Evolutionary conservation across 2,888 invertebrate genomes (phyloP).

Genomic region (Metalampra italica): DNA sequence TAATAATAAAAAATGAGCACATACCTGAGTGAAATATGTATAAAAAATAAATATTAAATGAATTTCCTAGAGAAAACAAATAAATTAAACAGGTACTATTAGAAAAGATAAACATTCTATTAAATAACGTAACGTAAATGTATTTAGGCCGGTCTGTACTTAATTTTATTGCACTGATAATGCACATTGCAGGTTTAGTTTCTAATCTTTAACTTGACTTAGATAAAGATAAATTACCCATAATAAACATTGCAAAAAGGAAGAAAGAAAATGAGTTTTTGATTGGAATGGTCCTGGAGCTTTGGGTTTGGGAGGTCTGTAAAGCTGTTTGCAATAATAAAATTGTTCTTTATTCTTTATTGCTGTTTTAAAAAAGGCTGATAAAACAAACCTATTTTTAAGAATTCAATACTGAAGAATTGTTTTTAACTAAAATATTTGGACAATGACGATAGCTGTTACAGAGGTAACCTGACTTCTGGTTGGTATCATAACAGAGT

Average conservation of each 20-base stretch:
- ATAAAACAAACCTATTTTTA: no score
- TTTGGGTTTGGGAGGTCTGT: not conserved
- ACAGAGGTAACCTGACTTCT: no score
- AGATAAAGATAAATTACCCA: constrained; percentile 38
- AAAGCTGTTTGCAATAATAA: not conserved
- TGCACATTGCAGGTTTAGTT: constrained; percentile 16
- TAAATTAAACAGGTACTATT: not conserved
- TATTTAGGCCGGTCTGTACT: not conserved
- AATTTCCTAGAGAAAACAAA: no score
- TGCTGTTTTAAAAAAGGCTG: no score
- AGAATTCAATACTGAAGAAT: no score
- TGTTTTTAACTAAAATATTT: no score
- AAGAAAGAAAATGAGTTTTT: not conserved
- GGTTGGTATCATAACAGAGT: no score
- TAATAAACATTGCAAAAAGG: not conserved
- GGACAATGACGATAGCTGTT: no score
- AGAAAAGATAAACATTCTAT: not conserved
- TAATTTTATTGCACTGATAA: constrained; percentile 16
- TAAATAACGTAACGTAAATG: not conserved
- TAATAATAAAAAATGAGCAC: no score
- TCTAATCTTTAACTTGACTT: constrained; percentile 23
- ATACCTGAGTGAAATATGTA: no score
- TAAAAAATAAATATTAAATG: no score
- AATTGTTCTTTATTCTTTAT: not conserved
- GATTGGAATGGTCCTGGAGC: not conserved